phyloP scores from a whole-genome alignment of 2,113 vertebrate genomes.

The Natator depressus region DNA sequence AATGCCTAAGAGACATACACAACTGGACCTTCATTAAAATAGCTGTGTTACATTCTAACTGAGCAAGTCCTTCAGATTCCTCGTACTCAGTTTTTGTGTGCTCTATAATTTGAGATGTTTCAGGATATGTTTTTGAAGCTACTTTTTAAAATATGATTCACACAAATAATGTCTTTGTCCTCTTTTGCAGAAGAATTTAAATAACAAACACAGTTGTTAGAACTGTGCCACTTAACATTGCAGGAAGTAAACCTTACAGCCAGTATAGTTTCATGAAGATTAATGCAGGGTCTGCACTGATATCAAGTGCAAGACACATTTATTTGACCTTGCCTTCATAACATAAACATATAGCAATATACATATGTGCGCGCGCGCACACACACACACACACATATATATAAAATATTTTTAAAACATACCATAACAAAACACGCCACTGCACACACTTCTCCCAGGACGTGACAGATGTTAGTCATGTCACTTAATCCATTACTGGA shows the following conservation, averaged over 20 bases:
- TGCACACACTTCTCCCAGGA: not conserved
- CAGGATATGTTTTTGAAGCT: not conserved
- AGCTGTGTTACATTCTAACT: not conserved
- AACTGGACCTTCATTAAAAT: not conserved
- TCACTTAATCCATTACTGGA: not conserved
- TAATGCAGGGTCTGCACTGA: not conserved
- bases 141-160: not conserved
- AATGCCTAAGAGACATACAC: not conserved
- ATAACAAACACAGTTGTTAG: not conserved
- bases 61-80: not conserved
- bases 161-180: not conserved
- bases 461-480: not conserved
- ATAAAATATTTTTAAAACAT: not conserved
- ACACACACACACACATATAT: too few relatives aligned
- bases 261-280: not conserved
- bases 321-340: not conserved
- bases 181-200: not conserved
- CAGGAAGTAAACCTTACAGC: not conserved
- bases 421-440: not conserved
- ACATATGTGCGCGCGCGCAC: too few relatives aligned
- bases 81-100: not conserved
- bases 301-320: not conserved
- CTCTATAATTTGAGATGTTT: not conserved
- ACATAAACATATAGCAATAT: accelerated
- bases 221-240: not conserved